phyloP scores from a whole-genome alignment of 2,113 vertebrate genomes.

The Daphoenositta chrysoptera region DNA sequence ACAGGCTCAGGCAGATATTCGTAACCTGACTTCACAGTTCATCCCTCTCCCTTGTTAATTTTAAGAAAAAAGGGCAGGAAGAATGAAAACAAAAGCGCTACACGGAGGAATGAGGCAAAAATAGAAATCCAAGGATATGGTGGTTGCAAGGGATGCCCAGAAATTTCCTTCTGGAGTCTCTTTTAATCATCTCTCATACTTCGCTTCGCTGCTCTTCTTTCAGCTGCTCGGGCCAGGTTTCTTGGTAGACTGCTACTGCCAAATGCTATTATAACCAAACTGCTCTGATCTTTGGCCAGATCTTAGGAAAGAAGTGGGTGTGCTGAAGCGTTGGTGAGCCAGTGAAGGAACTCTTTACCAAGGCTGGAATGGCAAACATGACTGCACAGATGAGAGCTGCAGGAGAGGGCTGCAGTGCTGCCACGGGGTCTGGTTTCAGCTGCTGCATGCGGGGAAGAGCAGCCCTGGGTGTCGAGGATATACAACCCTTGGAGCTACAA shows the following conservation, averaged over 20 bases:
- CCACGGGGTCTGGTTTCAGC: background rate
- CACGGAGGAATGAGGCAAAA: background rate
- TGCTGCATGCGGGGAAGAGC: background rate
- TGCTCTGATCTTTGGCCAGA: slow-evolving; percentile 69
- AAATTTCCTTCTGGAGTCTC: background rate
- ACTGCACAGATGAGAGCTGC: background rate
- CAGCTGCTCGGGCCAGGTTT: slow-evolving; percentile 14
- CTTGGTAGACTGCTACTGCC: slow-evolving; percentile 38
- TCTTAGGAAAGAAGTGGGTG: slow-evolving; percentile 59
- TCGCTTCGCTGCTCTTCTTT: background rate
- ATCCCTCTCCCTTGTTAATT: background rate
- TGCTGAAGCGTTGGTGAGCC: slow-evolving; percentile 26
- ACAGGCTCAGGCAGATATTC: background rate
- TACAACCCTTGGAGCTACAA: accelerated
- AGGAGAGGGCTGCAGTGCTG: background rate
- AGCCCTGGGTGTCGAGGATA: background rate
- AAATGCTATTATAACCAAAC: slow-evolving; percentile 42
- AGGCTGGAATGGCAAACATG: background rate
- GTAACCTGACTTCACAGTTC: background rate
- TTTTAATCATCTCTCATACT: background rate
- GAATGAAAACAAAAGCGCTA: background rate
- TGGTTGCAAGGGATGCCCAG: background rate
- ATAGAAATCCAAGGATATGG: background rate
- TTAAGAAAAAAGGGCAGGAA: background rate
- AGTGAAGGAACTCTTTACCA: background rate